Evolutionary conservation across 2,888 invertebrate genomes (phyloP), one percentile per base, ranked within the genome.

Genomic region (Heliconius cydno): DNA sequence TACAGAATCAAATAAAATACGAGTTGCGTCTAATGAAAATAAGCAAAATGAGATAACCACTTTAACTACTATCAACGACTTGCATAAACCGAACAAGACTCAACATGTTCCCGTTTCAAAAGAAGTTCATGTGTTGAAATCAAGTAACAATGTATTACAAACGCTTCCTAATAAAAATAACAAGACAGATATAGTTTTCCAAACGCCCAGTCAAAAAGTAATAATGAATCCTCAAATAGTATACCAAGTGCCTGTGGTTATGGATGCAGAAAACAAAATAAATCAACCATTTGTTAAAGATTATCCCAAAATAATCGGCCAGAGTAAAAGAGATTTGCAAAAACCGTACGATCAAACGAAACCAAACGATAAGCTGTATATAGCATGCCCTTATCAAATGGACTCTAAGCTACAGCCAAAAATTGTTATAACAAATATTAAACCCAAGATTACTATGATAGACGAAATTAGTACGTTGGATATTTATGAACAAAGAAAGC

Each of bases 401-500:
- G 94, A 94, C 80, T 85, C 91, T 2, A 94, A 92, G 80, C 81
- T 90, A 38, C 90, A 92, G 84, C 92, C 94, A 67, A 94, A 94
- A 85, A 90, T 93, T 82, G 89, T 94, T 9, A 92, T 94, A 81
- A 90, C 92, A 68, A 94, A 92, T 74, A 85, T 92, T 80, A 87
- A 90, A 79, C 87, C 91, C 41, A 92, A 91, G 85, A 83, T 88
- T 77, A 79, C 86, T 22, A 90, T 89, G 85, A 60, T 86, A 65
- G 93, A 95, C 25, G 93, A 93, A 85, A 79, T 94, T 2, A 95
- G 95, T 84, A 88, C 94, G 25, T 87, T 96, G 84, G 96, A 96
- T 85, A 85, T 95, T 70, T 96, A 96, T 78, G 96, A 96, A 83
- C 95, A 94, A 85, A 88, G 94, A 80, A 93, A 94, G 84, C 92